Evolutionary conservation across 1,140 invertebrate genomes (phyloP), one percentile per base, ranked within the genome.

Genomic region (Ruditapes philippinarum): DNA sequence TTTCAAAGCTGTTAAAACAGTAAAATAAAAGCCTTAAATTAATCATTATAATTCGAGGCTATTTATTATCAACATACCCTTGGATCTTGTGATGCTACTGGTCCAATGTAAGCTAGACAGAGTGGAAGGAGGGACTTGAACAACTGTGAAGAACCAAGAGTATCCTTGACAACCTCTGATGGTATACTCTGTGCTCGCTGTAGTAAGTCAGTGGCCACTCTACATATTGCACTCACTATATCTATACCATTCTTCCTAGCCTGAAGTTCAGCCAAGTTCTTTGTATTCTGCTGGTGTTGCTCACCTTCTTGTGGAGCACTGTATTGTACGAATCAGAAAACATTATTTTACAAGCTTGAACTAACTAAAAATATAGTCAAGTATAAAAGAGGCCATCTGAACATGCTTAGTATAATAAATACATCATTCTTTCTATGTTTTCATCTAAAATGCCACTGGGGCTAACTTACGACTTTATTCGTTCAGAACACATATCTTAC

Each of bases 71-170:
- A n/a, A n/a, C 95, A 96, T 96, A 98, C 98, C 95, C 97, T 97
- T 3, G 98, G 97, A 96, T 98, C 98, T 65, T 97, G 97, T 68
- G 97, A 97, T 45, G 97, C 98, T 49, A 98, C 96, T 22, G 98
- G 97, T 93, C 97, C 97, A 60, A 98, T 97, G 94, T 98, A 97
- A 22, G 98, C 97, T 94, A 98, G 96, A 78, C 98, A 97, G 33
- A 98, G 95, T 40, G 98, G 98, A 88, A 98, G 93, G 22, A 98
- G 96, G 36, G 97, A 98, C 22, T 97, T 97, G 88, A 98, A 97
- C 81, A 98, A 96, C 79, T 96, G 95, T 49, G 95, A 94, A 42
- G 90, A 91, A 65, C 94, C 94, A 74, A 96, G 83, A 4, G 92
- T 91, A 22, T 91, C 92, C 82, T 89, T 91, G 31, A 95, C 87